Evolutionary conservation across 2,888 invertebrate genomes (phyloP).

Genomic region (Nomada ruficornis): DNA sequence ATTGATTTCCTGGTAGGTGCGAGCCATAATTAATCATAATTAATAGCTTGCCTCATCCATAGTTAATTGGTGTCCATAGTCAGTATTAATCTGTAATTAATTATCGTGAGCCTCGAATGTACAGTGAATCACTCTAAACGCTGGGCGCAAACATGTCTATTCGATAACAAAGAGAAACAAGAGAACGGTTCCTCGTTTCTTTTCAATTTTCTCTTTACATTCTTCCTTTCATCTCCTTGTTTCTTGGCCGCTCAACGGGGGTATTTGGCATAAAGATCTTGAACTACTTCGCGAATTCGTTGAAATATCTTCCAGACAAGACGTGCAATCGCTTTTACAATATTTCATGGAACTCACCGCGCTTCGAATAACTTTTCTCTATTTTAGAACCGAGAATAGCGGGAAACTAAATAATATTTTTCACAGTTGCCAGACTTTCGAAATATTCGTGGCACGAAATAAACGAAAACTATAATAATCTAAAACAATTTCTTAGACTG

Average conservation of each 20-base stretch:
- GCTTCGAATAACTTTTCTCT: neutral
- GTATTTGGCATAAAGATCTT: neutral
- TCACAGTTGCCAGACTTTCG: too few relatives aligned
- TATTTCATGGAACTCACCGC: neutral
- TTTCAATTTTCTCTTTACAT: neutral
- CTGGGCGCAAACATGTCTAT: neutral
- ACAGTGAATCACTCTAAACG: neutral
- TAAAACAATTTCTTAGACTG: too few relatives aligned
- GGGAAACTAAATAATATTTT: too few relatives aligned
- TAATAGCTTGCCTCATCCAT: neutral
- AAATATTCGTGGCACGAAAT: too few relatives aligned
- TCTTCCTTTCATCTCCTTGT: neutral
- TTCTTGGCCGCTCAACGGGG: neutral
- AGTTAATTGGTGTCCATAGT: neutral
- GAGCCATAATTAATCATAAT: neutral
- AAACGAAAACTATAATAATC: too few relatives aligned
- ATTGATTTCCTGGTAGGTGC: neutral
- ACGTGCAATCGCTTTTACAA: neutral
- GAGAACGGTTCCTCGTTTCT: neutral
- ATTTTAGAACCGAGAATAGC: too few relatives aligned
- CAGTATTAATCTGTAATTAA: neutral
- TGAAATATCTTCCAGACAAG: conserved; percentile 29
- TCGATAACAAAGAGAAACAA: neutral
- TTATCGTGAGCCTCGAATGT: neutral
- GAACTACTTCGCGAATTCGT: neutral